Percentiles rank a stretch among this genome's conserved stretches.
Conservation (phyloP, 2,113 vertebrate genomes). For the Esox niger region DNA sequence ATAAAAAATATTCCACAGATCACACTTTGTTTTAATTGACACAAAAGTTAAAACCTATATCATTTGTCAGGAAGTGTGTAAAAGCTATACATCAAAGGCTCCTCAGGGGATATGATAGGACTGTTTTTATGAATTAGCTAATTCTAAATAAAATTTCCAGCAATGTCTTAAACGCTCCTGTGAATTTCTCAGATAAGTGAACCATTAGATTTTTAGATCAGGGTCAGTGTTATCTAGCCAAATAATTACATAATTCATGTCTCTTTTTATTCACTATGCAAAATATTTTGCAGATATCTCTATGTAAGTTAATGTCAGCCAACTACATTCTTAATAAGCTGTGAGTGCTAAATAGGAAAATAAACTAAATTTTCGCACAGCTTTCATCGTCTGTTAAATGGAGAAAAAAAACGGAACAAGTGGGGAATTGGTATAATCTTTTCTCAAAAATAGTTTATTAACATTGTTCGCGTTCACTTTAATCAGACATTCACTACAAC, state of each 20-base stretch:
- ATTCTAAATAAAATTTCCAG: not conserved
- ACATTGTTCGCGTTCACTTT: slow-evolving; percentile 60
- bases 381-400: no score
- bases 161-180: not conserved
- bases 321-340: not conserved
- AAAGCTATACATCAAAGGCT: no score
- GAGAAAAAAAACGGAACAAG: slow-evolving; percentile 1
- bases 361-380: not conserved
- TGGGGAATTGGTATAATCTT: slow-evolving; percentile 14
- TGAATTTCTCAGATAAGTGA: not conserved
- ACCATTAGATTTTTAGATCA: not conserved
- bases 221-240: no score
- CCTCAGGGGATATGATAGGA: not conserved
- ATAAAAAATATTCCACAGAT: no score
- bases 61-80: no score
- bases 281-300: no score
- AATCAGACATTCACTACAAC: slow-evolving; percentile 58
- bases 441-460: slow-evolving; percentile 73
- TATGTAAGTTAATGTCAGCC: no score
- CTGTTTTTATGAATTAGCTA: not conserved
- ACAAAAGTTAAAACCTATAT: no score
- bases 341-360: not conserved
- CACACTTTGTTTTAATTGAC: no score
- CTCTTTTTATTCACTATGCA: no score
- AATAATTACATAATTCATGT: no score